Conservation (phyloP, 2,113 vertebrate species). For the Daboia siamensis region DNA sequence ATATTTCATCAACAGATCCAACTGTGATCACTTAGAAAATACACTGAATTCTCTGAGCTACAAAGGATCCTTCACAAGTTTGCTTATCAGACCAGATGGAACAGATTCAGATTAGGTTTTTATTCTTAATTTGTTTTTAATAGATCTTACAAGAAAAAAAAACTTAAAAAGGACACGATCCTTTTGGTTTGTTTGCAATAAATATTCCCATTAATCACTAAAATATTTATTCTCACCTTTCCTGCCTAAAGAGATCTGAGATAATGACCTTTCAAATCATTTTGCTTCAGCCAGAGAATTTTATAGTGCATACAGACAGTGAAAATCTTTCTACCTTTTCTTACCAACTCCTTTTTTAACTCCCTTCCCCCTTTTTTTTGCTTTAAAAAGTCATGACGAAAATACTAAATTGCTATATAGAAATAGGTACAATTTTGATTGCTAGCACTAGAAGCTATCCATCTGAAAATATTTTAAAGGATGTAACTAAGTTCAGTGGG, state of each 20-base stretch:
- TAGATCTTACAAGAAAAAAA: neutral
- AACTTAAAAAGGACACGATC: neutral
- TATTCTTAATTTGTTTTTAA: neutral
- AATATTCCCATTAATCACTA: neutral
- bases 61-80: neutral
- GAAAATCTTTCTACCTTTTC: neutral
- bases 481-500: neutral
- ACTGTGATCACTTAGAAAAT: neutral
- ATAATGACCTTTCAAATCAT: neutral
- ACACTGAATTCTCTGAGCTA: neutral
- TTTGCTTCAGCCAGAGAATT: neutral
- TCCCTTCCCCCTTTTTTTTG: neutral
- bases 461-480: neutral
- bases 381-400: neutral
- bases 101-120: neutral
- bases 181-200: neutral
- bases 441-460: neutral
- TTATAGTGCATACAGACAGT: neutral
- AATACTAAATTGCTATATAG: neutral
- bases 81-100: neutral
- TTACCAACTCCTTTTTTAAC: neutral
- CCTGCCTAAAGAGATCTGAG: neutral
- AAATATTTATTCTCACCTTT: neutral
- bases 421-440: neutral
- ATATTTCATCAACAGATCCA: neutral